Evolutionary conservation across 1,140 invertebrate genomes (phyloP), one percentile per base, ranked within the genome.

Genomic region (Maconellicoccus hirsutus): DNA sequence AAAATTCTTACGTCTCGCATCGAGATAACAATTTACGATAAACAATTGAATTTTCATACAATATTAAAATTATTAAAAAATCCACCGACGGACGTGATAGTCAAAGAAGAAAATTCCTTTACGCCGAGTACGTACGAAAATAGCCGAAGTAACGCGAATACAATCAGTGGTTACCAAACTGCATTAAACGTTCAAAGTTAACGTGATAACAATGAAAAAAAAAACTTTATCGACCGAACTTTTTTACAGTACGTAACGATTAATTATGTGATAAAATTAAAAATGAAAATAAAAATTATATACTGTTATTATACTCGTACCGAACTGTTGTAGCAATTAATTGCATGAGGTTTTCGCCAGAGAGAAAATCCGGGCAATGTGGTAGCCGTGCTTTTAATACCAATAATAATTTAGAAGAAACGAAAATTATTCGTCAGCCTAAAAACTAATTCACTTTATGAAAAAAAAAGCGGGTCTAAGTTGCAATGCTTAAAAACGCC

Each of bases 291-390:
- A 66, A 66, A 66, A 23, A 66, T 66, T 25, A 25, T 66, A 66
- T 23, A 25, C 4, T 2, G 61, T 66, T 66, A 66, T 66, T 23
- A 66, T 66, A 66, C 61, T 66, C 19, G 19, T 66, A 66, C 61
- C 61, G 61, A 66, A 66, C 61, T 66, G 61, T 4, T 26, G 61
- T 22, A 25, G 61, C 10, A 26, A 23, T 23, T 66, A 66, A 16
- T 23, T 66, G 61, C 61, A 66, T 66, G 61, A 66, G n/a, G n/a
- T n/a, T n/a, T n/a, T n/a, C n/a, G n/a, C n/a, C n/a, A n/a, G n/a
- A 25, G 42, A 52, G 10, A 6, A 33, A 52, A 4, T 52, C 42
- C 42, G 42, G n/a, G 42, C 12, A n/a, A n/a, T n/a, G n/a, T n/a
- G n/a, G n/a, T n/a, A n/a, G n/a, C n/a, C n/a, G n/a, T 19, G 42